Conservation (phyloP, 2,113 vertebrate species). For the Mixornis gularis region DNA sequence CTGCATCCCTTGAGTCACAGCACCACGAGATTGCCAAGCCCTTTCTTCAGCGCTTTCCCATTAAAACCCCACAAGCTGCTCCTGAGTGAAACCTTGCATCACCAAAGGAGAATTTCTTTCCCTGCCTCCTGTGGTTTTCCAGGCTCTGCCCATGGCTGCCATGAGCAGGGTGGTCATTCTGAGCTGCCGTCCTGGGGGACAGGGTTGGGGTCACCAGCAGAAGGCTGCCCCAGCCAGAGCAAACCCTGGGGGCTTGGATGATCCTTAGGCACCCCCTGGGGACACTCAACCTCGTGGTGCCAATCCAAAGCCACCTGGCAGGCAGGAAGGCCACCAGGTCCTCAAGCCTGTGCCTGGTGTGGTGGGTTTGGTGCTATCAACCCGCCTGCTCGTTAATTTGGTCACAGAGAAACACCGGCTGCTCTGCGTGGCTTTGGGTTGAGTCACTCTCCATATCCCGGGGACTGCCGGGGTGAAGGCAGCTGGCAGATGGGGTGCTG, state of each 20-base stretch:
- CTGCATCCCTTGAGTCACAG: background rate
- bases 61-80: background rate
- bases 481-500: background rate
- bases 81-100: background rate
- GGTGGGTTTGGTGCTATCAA: background rate
- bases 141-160: background rate
- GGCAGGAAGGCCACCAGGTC: background rate
- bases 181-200: background rate
- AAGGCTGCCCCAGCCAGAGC: background rate
- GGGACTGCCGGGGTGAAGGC: background rate
- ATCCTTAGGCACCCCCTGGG: background rate
- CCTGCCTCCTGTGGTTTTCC: background rate
- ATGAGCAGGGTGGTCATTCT: accelerated
- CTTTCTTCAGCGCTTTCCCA: background rate
- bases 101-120: background rate
- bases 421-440: background rate
- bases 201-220: background rate
- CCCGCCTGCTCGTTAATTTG: background rate
- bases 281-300: accelerated
- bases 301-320: background rate
- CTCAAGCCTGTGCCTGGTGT: background rate
- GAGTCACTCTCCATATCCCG: background rate
- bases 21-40: background rate
- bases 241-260: accelerated
- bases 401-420: background rate